Evolutionary conservation across 1,140 invertebrate genomes (phyloP).

Genomic region (Nebria ingens): DNA sequence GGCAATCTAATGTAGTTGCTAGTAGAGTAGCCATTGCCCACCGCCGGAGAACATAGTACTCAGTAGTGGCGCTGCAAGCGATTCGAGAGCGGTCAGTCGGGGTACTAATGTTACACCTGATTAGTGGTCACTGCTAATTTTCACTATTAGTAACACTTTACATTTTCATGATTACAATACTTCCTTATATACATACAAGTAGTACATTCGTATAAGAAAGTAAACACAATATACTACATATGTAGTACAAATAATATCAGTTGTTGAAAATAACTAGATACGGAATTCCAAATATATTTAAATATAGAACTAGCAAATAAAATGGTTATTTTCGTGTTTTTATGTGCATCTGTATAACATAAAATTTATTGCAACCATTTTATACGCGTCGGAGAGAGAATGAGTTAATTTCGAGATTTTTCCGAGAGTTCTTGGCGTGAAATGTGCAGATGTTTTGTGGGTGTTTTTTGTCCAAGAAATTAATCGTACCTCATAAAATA

Average conservation of each 20-base stretch:
- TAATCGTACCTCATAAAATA: not conserved
- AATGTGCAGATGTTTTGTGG: not conserved
- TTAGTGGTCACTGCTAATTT: constrained; percentile 1
- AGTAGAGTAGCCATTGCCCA: not conserved
- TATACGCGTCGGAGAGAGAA: too few relatives aligned
- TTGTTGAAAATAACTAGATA: too few relatives aligned
- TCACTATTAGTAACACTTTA: too few relatives aligned
- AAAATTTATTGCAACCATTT: too few relatives aligned
- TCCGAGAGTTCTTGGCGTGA: not conserved
- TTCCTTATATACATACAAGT: too few relatives aligned
- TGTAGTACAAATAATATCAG: too few relatives aligned
- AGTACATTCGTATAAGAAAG: too few relatives aligned
- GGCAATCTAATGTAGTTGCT: not conserved
- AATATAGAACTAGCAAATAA: not conserved
- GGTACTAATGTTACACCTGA: not conserved
- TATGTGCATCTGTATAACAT: too few relatives aligned
- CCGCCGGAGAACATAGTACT: not conserved
- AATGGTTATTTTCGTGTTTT: not conserved
- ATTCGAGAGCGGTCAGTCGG: not conserved
- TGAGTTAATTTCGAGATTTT: not conserved
- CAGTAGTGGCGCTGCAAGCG: not conserved
- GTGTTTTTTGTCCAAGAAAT: not conserved
- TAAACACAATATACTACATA: too few relatives aligned
- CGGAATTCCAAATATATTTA: too few relatives aligned
- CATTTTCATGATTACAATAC: too few relatives aligned